Base-by-base conservation (phyloP, 2,113 vertebrate genomes). In the Zingel zingel region DNA sequence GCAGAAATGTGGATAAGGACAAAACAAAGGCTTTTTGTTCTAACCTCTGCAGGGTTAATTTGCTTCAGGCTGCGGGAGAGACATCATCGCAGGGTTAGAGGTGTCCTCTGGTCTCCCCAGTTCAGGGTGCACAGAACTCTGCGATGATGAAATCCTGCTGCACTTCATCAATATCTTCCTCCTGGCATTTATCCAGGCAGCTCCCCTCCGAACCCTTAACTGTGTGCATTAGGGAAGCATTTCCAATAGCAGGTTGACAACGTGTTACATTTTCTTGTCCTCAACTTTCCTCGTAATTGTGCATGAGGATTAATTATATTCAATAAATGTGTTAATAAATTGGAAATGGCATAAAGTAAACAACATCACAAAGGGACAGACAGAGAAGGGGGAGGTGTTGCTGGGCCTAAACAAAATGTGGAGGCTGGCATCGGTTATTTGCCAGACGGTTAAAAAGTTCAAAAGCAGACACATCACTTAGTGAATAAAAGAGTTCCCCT, bases 31-130 rank as follows among this genome's bases (percentile, higher is more conserved):
- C 21, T 79, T 79, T 67, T 73, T 64, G 5, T 59, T 84, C 33
- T 62, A 58, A 84, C 84, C 74, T 72, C 18, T 16, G 0, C 51
- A 48, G 84, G 58, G 69, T 82, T 81, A 47, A 82, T 89, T 81
- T 70, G 73, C 72, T 59, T 45, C 51, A n/a, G 57, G 80, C 83
- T 66, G 67, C 45, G 61, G 79, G 18, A 66, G 63, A 77, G 72
- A 63, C 58, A 67, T 78, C 43, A 47, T 16, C n/a, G 33, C 16
- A 9, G 56, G 74, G 79, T 79, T 48, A 27, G 33, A 79, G 70
- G 67, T 71, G 77, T 71, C 45, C 67, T 4, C 6, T 53, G 51
- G 57, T 70, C n/a, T 63, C 43, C 45, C 15, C 48, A 47, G 77
- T 78, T 84, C 86, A 87, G 48, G 72, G 47, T 58, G 33, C 45